phyloP scores from a whole-genome alignment of 2,797 vertebrate species.

The Prionace glauca region DNA sequence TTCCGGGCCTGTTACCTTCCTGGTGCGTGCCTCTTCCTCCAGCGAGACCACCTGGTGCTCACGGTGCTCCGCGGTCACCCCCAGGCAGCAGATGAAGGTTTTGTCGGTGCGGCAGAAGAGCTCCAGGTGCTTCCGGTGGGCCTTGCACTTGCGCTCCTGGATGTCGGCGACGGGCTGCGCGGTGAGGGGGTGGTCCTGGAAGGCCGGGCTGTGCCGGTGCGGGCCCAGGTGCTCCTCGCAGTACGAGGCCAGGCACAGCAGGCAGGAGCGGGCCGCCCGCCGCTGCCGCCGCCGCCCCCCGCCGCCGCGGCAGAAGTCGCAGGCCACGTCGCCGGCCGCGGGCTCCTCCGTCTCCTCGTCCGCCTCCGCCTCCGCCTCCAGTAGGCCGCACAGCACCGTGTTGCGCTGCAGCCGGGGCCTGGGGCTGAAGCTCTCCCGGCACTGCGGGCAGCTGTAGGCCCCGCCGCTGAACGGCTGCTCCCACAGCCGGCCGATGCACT shows the following conservation, averaged over 20 bases:
- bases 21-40: slow-evolving; percentile 60
- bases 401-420: slow-evolving; percentile 60
- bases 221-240: slow-evolving; percentile 68
- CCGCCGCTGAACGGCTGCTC: slow-evolving; percentile 66
- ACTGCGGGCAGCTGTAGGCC: slow-evolving; percentile 72
- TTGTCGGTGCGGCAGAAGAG: slow-evolving; percentile 68
- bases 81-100: slow-evolving; percentile 65
- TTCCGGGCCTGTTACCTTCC: slow-evolving; percentile 57
- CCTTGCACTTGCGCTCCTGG: slow-evolving; percentile 63
- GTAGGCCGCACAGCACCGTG: too few species aligned
- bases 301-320: slow-evolving; percentile 61
- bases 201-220: slow-evolving; percentile 63
- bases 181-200: slow-evolving; percentile 67
- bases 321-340: slow-evolving; percentile 57
- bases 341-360: too few species aligned
- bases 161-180: slow-evolving; percentile 62
- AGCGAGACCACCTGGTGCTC: slow-evolving; percentile 62
- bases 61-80: slow-evolving; percentile 63
- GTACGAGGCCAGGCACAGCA: slow-evolving; percentile 68
- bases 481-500: slow-evolving; percentile 76
- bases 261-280: slow-evolving; percentile 41
- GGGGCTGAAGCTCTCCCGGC: slow-evolving; percentile 69
- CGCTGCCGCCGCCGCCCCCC: too few species aligned
- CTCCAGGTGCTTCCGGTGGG: slow-evolving; percentile 65
- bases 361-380: too few species aligned